phyloP scores from a whole-genome alignment of 2,797 vertebrate species.

The Merluccius polli region DNA sequence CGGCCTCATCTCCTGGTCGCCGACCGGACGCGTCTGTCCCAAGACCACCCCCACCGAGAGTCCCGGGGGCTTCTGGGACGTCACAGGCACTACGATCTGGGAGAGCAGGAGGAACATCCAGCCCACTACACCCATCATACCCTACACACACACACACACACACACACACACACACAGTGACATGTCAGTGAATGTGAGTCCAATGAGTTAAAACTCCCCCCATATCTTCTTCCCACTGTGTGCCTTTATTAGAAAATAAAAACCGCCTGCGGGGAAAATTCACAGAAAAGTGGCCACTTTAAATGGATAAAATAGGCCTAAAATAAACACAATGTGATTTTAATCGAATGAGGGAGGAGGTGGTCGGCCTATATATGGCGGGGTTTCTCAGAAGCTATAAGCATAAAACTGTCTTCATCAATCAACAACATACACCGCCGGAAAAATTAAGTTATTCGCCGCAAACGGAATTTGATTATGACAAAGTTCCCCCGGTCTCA shows the following conservation, averaged over 20 bases:
- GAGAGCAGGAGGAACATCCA: conserved; percentile 70
- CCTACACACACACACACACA: conserved; percentile 30
- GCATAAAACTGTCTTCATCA: conserved; percentile 47
- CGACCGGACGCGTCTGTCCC: conserved; percentile 84
- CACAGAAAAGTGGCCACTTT: conserved; percentile 53
- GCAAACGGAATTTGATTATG: conserved; percentile 16
- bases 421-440: conserved; percentile 45
- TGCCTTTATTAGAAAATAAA: conserved; percentile 56
- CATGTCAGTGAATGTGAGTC: conserved; percentile 2
- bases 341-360: conserved; percentile 19
- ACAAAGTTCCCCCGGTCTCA: conserved; percentile 24
- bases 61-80: conserved; percentile 85
- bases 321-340: conserved; percentile 63
- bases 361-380: conserved; percentile 14
- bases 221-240: conserved; percentile 48
- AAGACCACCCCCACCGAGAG: conserved; percentile 94
- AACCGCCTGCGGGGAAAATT: conserved; percentile 50
- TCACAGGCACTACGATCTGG: conserved; percentile 62
- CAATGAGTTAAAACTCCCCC: conserved; percentile 20
- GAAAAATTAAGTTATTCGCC: conserved; percentile 33
- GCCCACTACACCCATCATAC: conserved; percentile 68
- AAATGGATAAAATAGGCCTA: conserved; percentile 61
- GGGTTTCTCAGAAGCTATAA: conserved; percentile 38
- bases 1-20: conserved; percentile 83
- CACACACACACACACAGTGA: conserved; percentile 6